A percentile compares a stretch with the other conserved stretches of the same genome.
These are phyloP conservation scores for Euglossa dilemma DNA, from an alignment of 1,140 invertebrate genomes.

Conservation along the genomic window DNA sequence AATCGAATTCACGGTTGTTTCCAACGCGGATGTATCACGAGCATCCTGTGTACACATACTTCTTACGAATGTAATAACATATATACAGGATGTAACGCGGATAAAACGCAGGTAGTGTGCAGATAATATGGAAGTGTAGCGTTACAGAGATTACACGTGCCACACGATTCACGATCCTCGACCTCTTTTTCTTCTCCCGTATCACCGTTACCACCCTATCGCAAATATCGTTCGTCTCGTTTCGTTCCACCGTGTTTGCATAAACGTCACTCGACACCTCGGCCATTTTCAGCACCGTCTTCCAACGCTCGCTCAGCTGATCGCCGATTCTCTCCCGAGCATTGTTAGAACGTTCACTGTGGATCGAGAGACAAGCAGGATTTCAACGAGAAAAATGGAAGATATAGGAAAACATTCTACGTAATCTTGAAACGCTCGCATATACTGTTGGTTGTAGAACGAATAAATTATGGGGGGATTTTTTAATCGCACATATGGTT, in stretches of 20 bases:
- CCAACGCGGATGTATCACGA: conserved; percentile 19
- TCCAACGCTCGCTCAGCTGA: too few relatives aligned
- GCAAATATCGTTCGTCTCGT: background rate
- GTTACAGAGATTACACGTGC: conserved; percentile 48
- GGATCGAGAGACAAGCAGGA: too few relatives aligned
- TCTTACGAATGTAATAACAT: conserved; percentile 43
- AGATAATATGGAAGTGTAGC: conserved; percentile 25
- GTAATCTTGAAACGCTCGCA: too few relatives aligned
- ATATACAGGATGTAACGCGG: conserved; percentile 39
- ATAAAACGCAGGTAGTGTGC: conserved; percentile 25
- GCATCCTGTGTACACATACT: conserved; percentile 5
- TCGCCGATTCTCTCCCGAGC: too few relatives aligned
- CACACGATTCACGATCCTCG: conserved; percentile 15
- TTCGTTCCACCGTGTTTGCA: background rate
- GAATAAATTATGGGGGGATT: too few relatives aligned
- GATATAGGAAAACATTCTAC: too few relatives aligned
- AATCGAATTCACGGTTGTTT: background rate
- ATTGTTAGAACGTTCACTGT: too few relatives aligned
- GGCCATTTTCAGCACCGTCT: too few relatives aligned
- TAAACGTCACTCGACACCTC: background rate
- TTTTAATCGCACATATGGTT: too few relatives aligned
- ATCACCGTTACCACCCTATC: background rate
- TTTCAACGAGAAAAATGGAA: too few relatives aligned
- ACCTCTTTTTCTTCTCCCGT: background rate
- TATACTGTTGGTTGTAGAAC: too few relatives aligned